Conservation (phyloP, 2,797 vertebrate genomes). For the Erethizon dorsatum region DNA sequence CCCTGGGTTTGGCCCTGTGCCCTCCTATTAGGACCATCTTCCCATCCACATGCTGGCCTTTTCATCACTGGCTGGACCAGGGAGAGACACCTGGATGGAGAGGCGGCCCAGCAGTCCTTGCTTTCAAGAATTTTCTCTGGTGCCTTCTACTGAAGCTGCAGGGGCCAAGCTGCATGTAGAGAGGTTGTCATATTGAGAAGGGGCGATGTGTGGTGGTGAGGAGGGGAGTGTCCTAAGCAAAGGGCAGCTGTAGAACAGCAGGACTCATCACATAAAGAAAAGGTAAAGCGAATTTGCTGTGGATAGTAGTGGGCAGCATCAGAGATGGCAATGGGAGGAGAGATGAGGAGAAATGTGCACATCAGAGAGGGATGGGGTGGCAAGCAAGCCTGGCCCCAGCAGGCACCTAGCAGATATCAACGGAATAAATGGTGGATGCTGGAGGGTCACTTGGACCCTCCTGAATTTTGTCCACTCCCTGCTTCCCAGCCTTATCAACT, state of each 20-base stretch:
- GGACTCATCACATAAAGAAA: neutral
- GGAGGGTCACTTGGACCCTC: neutral
- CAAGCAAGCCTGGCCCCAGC: neutral
- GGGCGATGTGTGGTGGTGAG: neutral
- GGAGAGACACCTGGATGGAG: neutral
- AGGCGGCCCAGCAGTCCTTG: neutral
- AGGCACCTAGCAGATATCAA: fast-evolving
- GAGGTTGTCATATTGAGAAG: neutral
- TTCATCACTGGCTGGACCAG: neutral
- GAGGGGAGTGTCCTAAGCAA: neutral
- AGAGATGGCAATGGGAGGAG: neutral
- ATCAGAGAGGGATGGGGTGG: no score
- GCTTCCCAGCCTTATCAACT: neutral
- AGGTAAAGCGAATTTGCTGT: neutral
- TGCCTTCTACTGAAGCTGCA: neutral
- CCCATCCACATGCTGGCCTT: neutral
- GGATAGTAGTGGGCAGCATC: neutral
- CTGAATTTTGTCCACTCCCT: neutral
- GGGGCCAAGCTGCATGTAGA: neutral
- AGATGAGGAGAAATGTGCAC: no score
- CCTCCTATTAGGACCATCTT: neutral
- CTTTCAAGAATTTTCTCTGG: neutral
- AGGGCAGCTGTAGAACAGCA: neutral
- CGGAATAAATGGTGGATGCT: neutral
- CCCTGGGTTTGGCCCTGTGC: neutral